Evolutionary conservation across 2,113 vertebrate species (phyloP), one percentile per base, ranked within the genome.

Genomic region (Panthera tigris): DNA sequence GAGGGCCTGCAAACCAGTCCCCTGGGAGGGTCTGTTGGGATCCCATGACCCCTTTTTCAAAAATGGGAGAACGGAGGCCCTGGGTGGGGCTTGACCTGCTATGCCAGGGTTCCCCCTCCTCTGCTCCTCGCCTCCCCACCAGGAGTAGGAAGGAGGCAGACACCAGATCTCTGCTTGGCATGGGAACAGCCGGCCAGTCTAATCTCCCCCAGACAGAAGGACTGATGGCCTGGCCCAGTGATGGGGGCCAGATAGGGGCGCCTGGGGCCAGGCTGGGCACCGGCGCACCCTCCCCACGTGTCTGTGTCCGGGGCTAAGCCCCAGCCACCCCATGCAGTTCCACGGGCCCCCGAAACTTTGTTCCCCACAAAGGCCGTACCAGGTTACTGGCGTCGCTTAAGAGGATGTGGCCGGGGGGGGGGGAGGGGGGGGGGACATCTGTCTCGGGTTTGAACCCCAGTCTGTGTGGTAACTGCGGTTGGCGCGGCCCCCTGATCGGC

Each of bases 141-240:
- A 14, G 55, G n/a, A 76, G 31, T 4, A 80, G 41, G 33, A 68
- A 80, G 55, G 55, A 93, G 82, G 82, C 41, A 19, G 89, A 33
- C 66, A 15, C 15, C 31, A 48, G 63, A 63, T 80, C 36, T 85
- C 89, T 69, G 29, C 63, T 21, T 13, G 29, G 66, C 90, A 2
- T 48, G 45, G 85, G 66, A 89, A 73, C 12, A 19, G n/a, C 76
- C 52, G 18, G n/a, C 23, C 27, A 27, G n/a, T 85, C 94, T 97
- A 25, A 80, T 93, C 86, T 97, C 36, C 83, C 45, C 29, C 52
- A 96, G 94, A 96, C 61, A 74, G 94, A 89, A 81, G 80, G 95
- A 93, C 82, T 85, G 57, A 33, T 2, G 1, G 50, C 74, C 48
- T n/a, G 57, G 36, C 36, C 85, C 78, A 36, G 45, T 4, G 88